These are phyloP conservation scores for Aradus depressus DNA, from an alignment of 2,888 invertebrate species.

Conservation along the genomic window DNA sequence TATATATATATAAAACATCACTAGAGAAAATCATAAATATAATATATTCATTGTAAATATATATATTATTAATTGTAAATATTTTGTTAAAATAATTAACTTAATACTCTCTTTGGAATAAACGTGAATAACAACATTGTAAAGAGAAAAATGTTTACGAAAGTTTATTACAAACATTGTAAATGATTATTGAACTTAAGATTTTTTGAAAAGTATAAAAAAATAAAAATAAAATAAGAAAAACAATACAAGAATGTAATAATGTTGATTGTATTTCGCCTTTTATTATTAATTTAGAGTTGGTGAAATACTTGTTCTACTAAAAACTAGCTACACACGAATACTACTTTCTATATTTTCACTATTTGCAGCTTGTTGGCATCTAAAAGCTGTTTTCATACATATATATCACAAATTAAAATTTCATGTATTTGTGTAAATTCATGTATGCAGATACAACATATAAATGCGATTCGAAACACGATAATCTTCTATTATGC, in stretches of 20 bases:
- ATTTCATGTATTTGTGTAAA: not conserved
- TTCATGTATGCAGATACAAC: not conserved
- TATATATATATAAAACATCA: constrained; percentile 6
- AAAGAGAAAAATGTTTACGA: too few species aligned
- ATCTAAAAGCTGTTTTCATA: constrained; percentile 5
- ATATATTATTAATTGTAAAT: constrained; percentile 17
- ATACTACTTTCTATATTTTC: constrained; percentile 11
- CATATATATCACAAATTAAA: not conserved
- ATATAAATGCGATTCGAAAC: too few species aligned
- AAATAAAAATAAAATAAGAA: not conserved
- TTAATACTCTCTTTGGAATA: constrained; percentile 16
- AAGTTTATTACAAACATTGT: too few species aligned
- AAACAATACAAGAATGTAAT: not conserved
- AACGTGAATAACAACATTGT: constrained; percentile 2
- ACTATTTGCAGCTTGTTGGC: constrained; percentile 11
- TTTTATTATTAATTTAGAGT: too few species aligned
- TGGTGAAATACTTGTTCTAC: constrained; percentile 13
- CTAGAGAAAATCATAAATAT: constrained; percentile 10
- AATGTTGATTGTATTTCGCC: constrained; percentile 10
- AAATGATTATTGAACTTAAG: too few species aligned
- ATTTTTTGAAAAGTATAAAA: constrained; percentile 1
- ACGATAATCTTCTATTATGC: too few species aligned
- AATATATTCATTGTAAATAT: constrained; percentile 16
- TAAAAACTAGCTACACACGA: constrained; percentile 10
- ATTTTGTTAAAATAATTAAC: constrained; percentile 17